Base-by-base conservation (phyloP, 2,888 invertebrate genomes). In the Patella depressa region DNA sequence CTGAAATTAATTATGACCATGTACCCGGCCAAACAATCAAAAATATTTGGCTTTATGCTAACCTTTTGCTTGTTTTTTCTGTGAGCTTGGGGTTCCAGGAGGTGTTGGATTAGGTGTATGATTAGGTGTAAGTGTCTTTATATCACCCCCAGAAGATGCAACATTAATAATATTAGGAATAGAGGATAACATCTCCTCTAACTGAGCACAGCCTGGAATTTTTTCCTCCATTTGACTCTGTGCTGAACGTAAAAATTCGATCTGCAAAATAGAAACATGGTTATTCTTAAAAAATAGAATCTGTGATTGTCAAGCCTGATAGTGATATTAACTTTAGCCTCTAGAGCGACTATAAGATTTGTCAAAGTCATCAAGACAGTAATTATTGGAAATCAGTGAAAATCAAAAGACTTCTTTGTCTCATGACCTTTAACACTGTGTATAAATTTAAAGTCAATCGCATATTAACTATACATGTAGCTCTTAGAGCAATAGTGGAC, bases 171-270 rank as follows among this genome's bases (percentile, higher is more conserved):
- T 79, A 12, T 83, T 80, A 0, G 92, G 92, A 24, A 93, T 84
- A 70, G 89, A 88, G 74, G 86, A 85, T 57, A 93, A 82, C n/a
- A 93, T 81, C 24, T 88, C 86, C 57, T 90, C 89, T 79, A 93
- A 83, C 76, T 88, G 86, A 79, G 91, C 91, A 80, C 89, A 90
- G 75, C 91, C 90, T 11, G 89, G 81, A 12, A 82, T 84, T 73
- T 85, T 85, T n/a, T 90, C 90, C 70, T 84, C 85, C 45, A 88
- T 80, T 71, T 84, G 81, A 24, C 83, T 76, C 29, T 86, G 78
- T 15, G 92, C 85, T 14, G 88, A 85, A 71, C 90, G 89, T 15
- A 93, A 84, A 82, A 92, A 92, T 5, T 84, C 84, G 19, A 93
- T 88, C 92, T 93, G 84, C 34, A 85, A 86, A 19, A 45, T 45